These are phyloP conservation scores for Axis porcinus DNA, from an alignment of 2,113 vertebrate genomes.

Conservation along the genomic window DNA sequence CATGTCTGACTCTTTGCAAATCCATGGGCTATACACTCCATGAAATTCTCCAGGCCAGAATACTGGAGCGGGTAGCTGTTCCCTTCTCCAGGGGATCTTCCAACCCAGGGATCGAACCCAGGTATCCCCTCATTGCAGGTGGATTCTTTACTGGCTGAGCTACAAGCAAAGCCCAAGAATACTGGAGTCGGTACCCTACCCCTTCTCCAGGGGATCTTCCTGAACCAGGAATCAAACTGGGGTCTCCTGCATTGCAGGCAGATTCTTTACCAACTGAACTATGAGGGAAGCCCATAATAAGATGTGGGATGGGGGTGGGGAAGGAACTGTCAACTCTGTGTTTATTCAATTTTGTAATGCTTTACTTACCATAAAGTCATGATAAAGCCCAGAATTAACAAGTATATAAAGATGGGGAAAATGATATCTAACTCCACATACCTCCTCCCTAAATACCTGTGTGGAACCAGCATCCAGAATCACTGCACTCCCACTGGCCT, in stretches of 20 bases:
- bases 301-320: background rate
- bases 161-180: no score
- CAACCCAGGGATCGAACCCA: background rate
- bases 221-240: background rate
- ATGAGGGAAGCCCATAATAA: background rate
- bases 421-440: background rate
- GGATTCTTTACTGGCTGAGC: no score
- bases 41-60: background rate
- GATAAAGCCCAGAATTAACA: background rate
- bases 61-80: rapidly evolving
- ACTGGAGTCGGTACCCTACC: no score
- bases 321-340: background rate
- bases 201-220: no score
- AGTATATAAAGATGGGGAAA: background rate
- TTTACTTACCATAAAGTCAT: background rate
- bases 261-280: background rate
- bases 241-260: background rate
- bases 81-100: background rate
- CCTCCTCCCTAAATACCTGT: background rate
- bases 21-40: background rate
- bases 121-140: no score
- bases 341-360: background rate
- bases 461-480: background rate
- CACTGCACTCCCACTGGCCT: background rate
- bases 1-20: background rate